Conservation (phyloP, 2,888 invertebrate genomes). For the Portevinia maculata region DNA sequence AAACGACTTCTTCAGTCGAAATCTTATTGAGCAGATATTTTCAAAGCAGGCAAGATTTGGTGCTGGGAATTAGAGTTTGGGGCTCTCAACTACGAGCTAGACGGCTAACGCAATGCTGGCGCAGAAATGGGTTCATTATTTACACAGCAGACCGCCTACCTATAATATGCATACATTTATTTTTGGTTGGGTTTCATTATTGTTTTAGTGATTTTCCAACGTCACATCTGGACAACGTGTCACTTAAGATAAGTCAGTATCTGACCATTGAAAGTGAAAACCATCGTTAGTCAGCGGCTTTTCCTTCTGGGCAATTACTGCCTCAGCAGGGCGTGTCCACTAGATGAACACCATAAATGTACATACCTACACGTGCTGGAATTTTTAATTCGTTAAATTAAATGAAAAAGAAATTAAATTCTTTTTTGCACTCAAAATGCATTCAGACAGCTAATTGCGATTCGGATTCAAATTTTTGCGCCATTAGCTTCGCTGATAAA, state of each 20-base stretch:
- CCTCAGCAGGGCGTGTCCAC: conserved; percentile 61
- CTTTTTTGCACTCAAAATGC: conserved; percentile 59
- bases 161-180: not conserved
- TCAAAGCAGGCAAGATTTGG: no score
- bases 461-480: conserved; percentile 64
- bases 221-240: conserved; percentile 20
- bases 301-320: conserved; percentile 6
- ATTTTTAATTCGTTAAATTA: conserved; percentile 52
- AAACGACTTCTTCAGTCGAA: no score
- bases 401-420: conserved; percentile 30
- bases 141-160: not conserved
- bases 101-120: conserved; percentile 12
- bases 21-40: no score
- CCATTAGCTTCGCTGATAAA: conserved; percentile 56
- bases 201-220: conserved; percentile 32
- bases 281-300: conserved; percentile 6
- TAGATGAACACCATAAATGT: conserved; percentile 24
- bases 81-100: not conserved
- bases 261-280: conserved; percentile 61
- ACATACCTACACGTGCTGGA: conserved; percentile 65
- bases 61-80: no score
- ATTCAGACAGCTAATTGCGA: conserved; percentile 67
- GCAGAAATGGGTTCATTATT: conserved; percentile 35
- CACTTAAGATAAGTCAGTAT: conserved; percentile 8
- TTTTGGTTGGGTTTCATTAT: conserved; percentile 40